Base-by-base conservation (phyloP, 2,888 invertebrate species). In the Drosophila lacicola region DNA sequence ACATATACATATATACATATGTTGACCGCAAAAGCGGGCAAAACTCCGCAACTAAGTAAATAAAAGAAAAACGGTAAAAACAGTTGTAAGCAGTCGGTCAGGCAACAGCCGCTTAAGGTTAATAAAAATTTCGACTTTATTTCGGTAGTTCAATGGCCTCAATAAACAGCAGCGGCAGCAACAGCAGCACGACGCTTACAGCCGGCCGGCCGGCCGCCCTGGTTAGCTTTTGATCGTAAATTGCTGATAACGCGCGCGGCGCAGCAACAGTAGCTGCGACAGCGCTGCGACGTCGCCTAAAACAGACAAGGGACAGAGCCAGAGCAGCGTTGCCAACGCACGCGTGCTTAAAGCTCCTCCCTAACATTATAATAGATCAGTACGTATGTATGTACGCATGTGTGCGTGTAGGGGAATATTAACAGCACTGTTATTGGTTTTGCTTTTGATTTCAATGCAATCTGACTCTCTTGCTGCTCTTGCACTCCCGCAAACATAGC, bases 61-160 rank as follows among this genome's bases (percentile, higher is more conserved):
- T 76, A 72, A 68, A 75, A 75, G 66, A 68, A 62, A 70, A 83
- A 83, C 82, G 84, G 82, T 82, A 84, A 87, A 79, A 84, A 84
- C 87, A 83, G 82, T 83, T 82, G 84, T 82, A 86, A 82, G 76
- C 72, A 75, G 67, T 37, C 58, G 58, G 44, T 65, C 76, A 64
- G 61, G 49, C 68, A 79, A 67, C 74, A 71, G 64, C 56, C 60
- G 77, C 76, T 86, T 71, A 74, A 82, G 70, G 73, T 81, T 81
- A 78, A 85, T 76, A 84, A 61, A 71, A 46, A 62, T 61, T 53
- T 53, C 64, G 53, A 64, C 65, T 62, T 82, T 39, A 70, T 86
- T 82, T 83, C 65, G 81, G 75, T 73, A 69, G 82, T 82, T 82
- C 82, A 82, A 82, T 78, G 82, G 73, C 82, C 82, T 75, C 78